Percentiles rank a stretch among this genome's conserved stretches.
phyloP scores from a whole-genome alignment of 2,113 vertebrate species.

The Plectropomus leopardus region DNA sequence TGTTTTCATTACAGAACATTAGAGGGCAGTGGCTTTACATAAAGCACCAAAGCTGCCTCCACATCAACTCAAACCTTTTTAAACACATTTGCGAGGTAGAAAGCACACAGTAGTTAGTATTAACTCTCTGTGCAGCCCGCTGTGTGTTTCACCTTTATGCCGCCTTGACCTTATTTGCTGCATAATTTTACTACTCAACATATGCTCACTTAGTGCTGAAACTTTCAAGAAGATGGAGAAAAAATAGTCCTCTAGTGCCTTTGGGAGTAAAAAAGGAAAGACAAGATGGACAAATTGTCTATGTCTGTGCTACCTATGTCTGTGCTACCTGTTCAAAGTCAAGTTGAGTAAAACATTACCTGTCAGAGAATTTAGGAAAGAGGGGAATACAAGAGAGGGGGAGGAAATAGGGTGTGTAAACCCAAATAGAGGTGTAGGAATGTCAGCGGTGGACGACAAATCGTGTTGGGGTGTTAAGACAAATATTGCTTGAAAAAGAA shows the following conservation, averaged over 20 bases:
- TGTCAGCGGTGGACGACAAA: slow-evolving; percentile 49
- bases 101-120: slow-evolving; percentile 24
- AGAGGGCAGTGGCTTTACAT: slow-evolving; percentile 77
- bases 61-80: slow-evolving; percentile 36
- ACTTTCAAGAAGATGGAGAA: not conserved
- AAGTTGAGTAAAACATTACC: slow-evolving; percentile 46
- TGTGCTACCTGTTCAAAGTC: slow-evolving; percentile 44
- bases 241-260: slow-evolving; percentile 8
- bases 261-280: slow-evolving; percentile 1
- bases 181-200: slow-evolving; percentile 10
- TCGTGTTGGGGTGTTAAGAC: slow-evolving; percentile 51
- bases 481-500: slow-evolving; percentile 43
- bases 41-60: slow-evolving; percentile 13
- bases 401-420: slow-evolving; percentile 35
- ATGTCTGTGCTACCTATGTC: slow-evolving; percentile 18
- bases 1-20: slow-evolving; percentile 68
- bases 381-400: slow-evolving; percentile 7
- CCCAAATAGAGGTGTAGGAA: slow-evolving; percentile 48
- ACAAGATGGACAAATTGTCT: slow-evolving; percentile 27
- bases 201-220: slow-evolving; percentile 17
- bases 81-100: slow-evolving; percentile 12
- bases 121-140: slow-evolving; percentile 23
- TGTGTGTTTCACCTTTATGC: slow-evolving; percentile 38
- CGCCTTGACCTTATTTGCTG: slow-evolving; percentile 15
- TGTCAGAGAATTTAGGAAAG: slow-evolving; percentile 45